Base-by-base conservation (phyloP, 2,113 vertebrate species). In the Cnemophilus loriae region DNA sequence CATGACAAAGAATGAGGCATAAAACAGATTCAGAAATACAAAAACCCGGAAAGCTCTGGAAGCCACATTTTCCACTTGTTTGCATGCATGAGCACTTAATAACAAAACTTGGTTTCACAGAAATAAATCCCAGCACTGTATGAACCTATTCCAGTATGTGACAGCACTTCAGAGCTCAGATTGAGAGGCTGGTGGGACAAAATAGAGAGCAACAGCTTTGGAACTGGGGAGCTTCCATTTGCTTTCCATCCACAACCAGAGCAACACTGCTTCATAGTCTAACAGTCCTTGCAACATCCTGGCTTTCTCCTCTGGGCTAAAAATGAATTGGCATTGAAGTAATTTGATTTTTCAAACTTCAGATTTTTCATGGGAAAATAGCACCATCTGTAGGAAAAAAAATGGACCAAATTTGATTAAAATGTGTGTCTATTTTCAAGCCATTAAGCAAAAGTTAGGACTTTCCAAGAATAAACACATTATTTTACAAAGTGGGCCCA, bases 371-470 rank as follows among this genome's bases (percentile, higher is more conserved):
- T 84, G 84, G 95, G 90, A 97, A 96, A 95, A 96, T 64, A 96
- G 95, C 96, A 96, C 95, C 95, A 96, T 95, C 96, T 97, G 93
- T 96, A 95, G 95, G 95, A 90, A 82, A 84, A 84, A 86, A 90
- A 92, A 84, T 41, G 18, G 63, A 92, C 60, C 27, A 16, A 52
- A 78, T 81, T 57, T 64, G 32, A 64, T 60, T 67, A 50, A 83
- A 92, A 83, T 8, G 1, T n/a, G 20, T 23, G 52, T 33, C 32
- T 57, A 11, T 35, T 83, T 89, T 76, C 49, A 87, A 82, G 57
- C 2, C 57, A 46, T 82, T 61, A 91, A 83, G 57, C 28, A 79
- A 20, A 71, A 75, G 5, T 14, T 50, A 47, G 32, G 52, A 70
- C 9, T 76, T 86, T 21, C 23, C 47, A 37, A 60, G 7, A 90